phyloP scores from a whole-genome alignment of 2,113 vertebrate species.

The Tretioscincus oriximinensis region DNA sequence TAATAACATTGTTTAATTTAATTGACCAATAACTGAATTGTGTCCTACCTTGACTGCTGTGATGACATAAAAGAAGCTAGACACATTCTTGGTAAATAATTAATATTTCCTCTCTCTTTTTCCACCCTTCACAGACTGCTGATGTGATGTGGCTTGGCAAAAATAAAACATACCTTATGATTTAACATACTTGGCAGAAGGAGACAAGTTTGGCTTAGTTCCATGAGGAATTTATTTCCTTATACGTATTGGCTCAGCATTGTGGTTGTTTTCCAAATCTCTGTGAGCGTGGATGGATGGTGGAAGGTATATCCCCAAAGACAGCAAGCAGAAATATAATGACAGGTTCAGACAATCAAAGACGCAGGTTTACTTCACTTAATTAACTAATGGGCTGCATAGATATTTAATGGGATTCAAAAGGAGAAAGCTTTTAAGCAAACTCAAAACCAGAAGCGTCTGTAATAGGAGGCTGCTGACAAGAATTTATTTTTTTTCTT shows the following conservation, averaged over 20 bases:
- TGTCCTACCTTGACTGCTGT: too few relatives aligned
- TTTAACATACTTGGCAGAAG: background rate
- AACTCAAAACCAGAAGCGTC: conserved; percentile 60
- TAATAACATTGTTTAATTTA: too few relatives aligned
- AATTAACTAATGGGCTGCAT: conserved; percentile 73
- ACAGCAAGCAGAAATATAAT: conserved; percentile 43
- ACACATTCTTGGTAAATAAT: background rate
- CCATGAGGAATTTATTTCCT: conserved; percentile 26
- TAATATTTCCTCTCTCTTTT: background rate
- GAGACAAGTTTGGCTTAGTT: conserved; percentile 10
- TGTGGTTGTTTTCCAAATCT: conserved; percentile 43
- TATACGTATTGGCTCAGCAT: conserved; percentile 20
- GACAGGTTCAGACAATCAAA: conserved; percentile 55
- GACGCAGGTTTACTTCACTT: conserved; percentile 56
- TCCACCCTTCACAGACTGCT: background rate
- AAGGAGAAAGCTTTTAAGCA: conserved; percentile 64
- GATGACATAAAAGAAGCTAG: too few relatives aligned
- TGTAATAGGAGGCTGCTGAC: conserved; percentile 46
- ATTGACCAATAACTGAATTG: too few relatives aligned
- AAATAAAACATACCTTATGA: background rate
- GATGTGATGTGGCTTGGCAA: background rate
- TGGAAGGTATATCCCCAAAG: conserved; percentile 26
- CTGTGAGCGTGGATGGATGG: conserved; percentile 4
- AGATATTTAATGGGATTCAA: conserved; percentile 54
- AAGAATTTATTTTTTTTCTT: background rate